Base-by-base conservation (phyloP, 2,113 vertebrate genomes). In the Galbula dea region DNA sequence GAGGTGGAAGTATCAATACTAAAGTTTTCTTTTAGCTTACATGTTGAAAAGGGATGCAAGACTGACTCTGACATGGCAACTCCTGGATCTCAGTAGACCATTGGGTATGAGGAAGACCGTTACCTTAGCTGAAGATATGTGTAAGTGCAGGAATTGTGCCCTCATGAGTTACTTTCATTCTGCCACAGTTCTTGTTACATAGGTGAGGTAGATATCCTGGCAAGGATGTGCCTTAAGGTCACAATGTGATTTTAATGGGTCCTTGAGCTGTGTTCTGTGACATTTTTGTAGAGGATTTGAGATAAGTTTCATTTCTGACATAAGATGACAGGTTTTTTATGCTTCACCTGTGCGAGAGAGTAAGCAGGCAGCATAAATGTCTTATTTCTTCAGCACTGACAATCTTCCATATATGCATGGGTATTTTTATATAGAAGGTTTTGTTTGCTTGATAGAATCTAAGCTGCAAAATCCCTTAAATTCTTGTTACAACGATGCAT, bases 161-260 rank as follows among this genome's bases (percentile, higher is more conserved):
- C 20, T 2, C 41, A 43, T 43, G 9, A 49, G 41, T 41, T 67
- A 36, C 46, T 34, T 52, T 32, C 41, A 37, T 61, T 49, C 68
- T 55, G 46, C 26, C 61, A 32, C 3, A 1, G 39, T 48, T 67
- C 54, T 65, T 15, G 29, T 54, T 54, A 23, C 10, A 4, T 10
- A 9, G 0, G 0, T 26, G 66, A 48, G 24, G 23, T 24, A 8
- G 46, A 26, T 45, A 39, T 4, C 17, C 27, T 30, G 26, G 41
- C 34, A 48, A 48, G 22, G 15, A 29, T 49, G 30, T 17, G 23
- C 43, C 46, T 79, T 30, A 6, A 30, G 34, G 19, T 36, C 15
- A 9, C 65, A 39, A 24, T 1, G 4, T 51, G 45, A 59, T 10
- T 37, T 65, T n/a, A 27, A 12, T 43, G 58, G 41, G 22, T 69